These are phyloP conservation scores for Peromyscus polionotus DNA, from an alignment of 2,113 vertebrate genomes.

Conservation along the genomic window DNA sequence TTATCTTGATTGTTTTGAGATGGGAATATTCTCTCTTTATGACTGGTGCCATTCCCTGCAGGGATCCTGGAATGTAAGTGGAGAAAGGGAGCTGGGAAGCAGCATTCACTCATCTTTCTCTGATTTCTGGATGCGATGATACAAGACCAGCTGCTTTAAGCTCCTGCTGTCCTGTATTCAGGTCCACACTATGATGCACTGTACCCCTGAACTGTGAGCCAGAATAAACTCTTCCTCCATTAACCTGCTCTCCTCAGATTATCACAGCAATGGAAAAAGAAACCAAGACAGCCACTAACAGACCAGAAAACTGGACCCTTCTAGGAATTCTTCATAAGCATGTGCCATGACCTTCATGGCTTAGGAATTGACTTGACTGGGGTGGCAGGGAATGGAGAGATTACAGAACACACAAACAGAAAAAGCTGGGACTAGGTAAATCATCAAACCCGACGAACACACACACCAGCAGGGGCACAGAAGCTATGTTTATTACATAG, in stretches of 20 bases:
- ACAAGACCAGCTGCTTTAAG: not conserved
- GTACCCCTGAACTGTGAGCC: not conserved
- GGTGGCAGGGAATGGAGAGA: not conserved
- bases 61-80: not conserved
- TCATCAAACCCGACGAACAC: too few relatives aligned
- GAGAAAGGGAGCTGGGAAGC: not conserved
- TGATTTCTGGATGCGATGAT: not conserved
- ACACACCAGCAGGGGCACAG: not conserved
- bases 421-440: not conserved
- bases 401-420: too few relatives aligned
- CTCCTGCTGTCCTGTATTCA: not conserved
- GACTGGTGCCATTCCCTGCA: not conserved
- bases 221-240: not conserved
- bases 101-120: not conserved
- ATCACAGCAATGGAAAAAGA: not conserved
- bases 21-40: not conserved
- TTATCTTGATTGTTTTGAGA: not conserved
- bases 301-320: not conserved
- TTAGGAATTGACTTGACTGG: not conserved
- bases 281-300: not conserved
- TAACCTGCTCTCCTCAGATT: not conserved
- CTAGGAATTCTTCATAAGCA: not conserved
- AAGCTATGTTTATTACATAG: not conserved
- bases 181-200: not conserved
- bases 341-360: not conserved